Base-by-base conservation (phyloP, 2,888 invertebrate genomes). In the Amblyjoppa proteus region DNA sequence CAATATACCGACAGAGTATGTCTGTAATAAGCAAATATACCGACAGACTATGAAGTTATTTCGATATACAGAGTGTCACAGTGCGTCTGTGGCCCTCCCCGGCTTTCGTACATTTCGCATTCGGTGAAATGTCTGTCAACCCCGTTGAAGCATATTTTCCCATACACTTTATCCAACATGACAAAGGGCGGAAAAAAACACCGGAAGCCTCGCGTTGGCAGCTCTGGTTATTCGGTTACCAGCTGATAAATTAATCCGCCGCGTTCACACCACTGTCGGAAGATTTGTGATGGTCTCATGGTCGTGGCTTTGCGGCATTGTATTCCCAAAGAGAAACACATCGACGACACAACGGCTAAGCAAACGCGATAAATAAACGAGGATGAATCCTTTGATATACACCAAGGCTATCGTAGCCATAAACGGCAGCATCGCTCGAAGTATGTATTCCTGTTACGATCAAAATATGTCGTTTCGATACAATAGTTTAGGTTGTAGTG, bases 351-450 rank as follows among this genome's bases (percentile, higher is more conserved):
- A 74, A 78, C 86, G 51, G 81, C 34, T 70, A 77, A 78, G 85
- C 83, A 7, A 64, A 64, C 58, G 31, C 20, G 73, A 79, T 58
- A 84, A 75, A 81, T 53, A 73, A 31, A 51, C 31, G 71, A 75
- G 49, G 74, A 93, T 93, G 93, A 92, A 93, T 88, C 85, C 89
- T 64, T 87, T 93, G 84, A 86, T 93, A 85, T 88, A 90, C 81
- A 90, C 89, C n/a, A 93, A 91, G 87, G 86, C 90, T 38, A 91
- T 90, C 80, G 78, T 90, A 28, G 88, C 88, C 61, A 84, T 89
- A n/a, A 91, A 89, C 66, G 87, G 90, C 70, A 88, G 87, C 87
- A 84, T 90, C 16, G 87, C 91, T 20, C 90, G 89, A 86, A 89
- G 93, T 93, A 91, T 45, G 91, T 91, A 90, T 83, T 78, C 16